These are phyloP conservation scores for Misgurnus mizolepis DNA, from an alignment of 2,113 vertebrate genomes.

Conservation along the genomic window DNA sequence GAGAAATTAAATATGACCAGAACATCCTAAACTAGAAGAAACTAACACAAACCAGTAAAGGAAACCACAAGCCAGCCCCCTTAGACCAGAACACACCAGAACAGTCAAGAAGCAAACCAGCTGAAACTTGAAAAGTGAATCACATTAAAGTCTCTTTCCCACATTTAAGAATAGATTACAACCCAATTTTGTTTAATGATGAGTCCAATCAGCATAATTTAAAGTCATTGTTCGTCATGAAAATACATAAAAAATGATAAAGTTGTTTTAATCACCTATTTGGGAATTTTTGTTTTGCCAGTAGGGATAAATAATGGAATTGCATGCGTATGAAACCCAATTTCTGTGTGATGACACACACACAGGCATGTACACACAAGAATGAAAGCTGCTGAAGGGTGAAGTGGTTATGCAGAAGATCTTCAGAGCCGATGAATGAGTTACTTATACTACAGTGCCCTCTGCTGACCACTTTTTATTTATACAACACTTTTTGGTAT, in stretches of 20 bases:
- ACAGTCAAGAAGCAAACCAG: background rate
- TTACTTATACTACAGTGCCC: background rate
- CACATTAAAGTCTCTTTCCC: background rate
- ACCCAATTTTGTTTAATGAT: too few species aligned
- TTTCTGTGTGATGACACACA: conserved; percentile 17
- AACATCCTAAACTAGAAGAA: background rate
- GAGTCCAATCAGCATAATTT: too few species aligned
- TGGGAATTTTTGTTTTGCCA: background rate
- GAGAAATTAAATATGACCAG: background rate
- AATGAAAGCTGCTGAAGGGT: background rate
- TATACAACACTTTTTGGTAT: background rate
- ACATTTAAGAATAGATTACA: background rate
- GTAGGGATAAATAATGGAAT: conserved; percentile 48
- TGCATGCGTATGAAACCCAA: conserved; percentile 24
- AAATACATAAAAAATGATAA: too few species aligned
- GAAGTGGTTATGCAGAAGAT: background rate
- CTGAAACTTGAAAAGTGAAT: background rate
- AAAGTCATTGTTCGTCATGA: too few species aligned
- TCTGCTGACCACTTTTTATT: background rate
- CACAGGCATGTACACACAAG: conserved; percentile 31
- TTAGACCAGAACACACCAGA: conserved; percentile 1
- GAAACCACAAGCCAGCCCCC: conserved; percentile 3
- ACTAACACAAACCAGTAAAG: conserved; percentile 6
- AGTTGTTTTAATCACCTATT: background rate
- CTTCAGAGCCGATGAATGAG: background rate